Base-by-base conservation (phyloP, 2,888 invertebrate genomes). In the Bombylius discolor region DNA sequence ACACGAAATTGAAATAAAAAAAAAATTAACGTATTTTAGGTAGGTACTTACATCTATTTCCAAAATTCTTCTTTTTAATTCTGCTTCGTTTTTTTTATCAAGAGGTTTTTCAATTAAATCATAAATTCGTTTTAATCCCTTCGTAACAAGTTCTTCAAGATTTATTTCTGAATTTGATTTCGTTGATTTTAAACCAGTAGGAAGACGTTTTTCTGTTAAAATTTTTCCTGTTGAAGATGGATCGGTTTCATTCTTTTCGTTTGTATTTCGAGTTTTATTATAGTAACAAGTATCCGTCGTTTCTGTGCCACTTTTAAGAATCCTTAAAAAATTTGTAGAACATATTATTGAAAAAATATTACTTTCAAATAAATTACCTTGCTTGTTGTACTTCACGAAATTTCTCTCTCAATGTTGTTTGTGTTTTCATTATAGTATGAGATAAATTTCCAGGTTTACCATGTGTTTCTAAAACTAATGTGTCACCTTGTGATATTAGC, bases 401-500 rank as follows among this genome's bases (percentile, higher is more conserved):
- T 60, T 71, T 71, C 48, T 75, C 74, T 42, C 75, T 65, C 42
- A 74, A 59, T 45, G 68, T 66, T 12, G 70, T 71, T 62, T 74
- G 75, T 8, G 70, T 70, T 51, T 67, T 65, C 70, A 74, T 72
- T 2, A 74, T 71, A 8, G 70, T 61, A 8, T 72, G 69, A 3
- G 74, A 72, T 8, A 74, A 64, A 59, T 66, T 67, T 42, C 68
- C 66, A 55, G 70, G 68, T 58, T 68, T 73, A 44, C 74, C 74
- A 69, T 87, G 86, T n/a, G 79, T 80, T 47, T 78, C 79, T 69
- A 86, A 80, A 34, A 87, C 84, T 48, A 89, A 75, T 56, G 84
- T 82, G 71, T 89, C 88, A 0, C 89, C 88, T 66, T 82, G 82
- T 23, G 87, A 87, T 61, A 89, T 87, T 42, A 87, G 75, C 56